These are phyloP conservation scores for Nesidiocoris tenuis DNA, from an alignment of 2,888 invertebrate species.

Conservation along the genomic window DNA sequence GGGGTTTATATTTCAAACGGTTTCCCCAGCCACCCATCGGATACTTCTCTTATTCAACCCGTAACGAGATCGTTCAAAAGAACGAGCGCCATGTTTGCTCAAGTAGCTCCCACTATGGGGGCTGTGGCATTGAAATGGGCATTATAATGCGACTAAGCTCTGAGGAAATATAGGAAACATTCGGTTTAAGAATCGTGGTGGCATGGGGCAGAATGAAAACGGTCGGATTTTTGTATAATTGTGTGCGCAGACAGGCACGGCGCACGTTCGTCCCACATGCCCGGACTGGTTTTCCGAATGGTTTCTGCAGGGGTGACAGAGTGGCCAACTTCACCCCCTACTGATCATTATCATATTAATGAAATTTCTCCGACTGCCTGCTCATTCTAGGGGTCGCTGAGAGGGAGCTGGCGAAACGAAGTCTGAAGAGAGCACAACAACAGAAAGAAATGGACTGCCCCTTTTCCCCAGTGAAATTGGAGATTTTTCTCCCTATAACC, in stretches of 20 bases:
- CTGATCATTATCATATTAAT: conserved; percentile 51
- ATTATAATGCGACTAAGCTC: neutral
- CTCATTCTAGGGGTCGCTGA: conserved; percentile 4
- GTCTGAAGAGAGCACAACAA: conserved; percentile 1
- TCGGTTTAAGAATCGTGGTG: neutral
- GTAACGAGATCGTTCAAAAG: neutral
- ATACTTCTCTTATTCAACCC: neutral
- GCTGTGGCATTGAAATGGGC: neutral
- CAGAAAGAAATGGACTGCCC: conserved; percentile 1
- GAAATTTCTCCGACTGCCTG: conserved; percentile 47
- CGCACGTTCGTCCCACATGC: conserved; percentile 4
- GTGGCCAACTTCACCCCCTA: conserved; percentile 13
- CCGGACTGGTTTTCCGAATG: conserved; percentile 1
- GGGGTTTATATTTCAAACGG: too few relatives aligned
- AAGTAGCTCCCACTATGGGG: neutral
- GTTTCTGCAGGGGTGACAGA: conserved; percentile 1
- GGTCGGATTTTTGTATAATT: conserved; percentile 32
- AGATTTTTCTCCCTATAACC: conserved; percentile 18
- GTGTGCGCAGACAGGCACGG: conserved; percentile 2
- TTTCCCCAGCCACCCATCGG: neutral
- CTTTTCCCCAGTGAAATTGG: conserved; percentile 35
- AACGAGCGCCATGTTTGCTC: neutral
- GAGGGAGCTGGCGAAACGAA: neutral
- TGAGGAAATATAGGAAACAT: conserved; percentile 7
- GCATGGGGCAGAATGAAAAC: conserved; percentile 1